Conservation (phyloP, 2,888 invertebrate species). For the Lasioglossum oenotherae region DNA sequence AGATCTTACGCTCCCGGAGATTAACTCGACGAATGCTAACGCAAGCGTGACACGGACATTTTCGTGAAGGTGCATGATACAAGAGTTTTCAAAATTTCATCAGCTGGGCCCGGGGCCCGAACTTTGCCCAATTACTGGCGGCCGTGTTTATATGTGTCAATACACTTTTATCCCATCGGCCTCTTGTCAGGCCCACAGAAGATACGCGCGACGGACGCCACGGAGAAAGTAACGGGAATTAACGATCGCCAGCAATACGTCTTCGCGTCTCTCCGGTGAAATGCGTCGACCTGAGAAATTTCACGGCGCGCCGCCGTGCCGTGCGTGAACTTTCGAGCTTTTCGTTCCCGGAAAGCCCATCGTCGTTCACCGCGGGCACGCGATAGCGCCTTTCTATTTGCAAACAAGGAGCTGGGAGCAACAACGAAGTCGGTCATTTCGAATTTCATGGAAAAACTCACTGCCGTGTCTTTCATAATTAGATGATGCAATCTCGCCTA, state of each 20-base stretch:
- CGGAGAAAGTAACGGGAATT: constrained; percentile 66
- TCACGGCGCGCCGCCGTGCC: constrained; percentile 22
- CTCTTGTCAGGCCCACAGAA: constrained; percentile 26
- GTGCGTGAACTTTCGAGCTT: constrained; percentile 13
- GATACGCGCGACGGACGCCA: constrained; percentile 35
- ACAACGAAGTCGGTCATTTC: neutral
- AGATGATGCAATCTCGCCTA: neutral
- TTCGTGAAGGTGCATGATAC: constrained; percentile 25
- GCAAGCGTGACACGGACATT: neutral
- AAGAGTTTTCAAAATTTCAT: constrained; percentile 43
- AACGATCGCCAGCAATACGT: neutral
- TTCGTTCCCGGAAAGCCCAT: constrained; percentile 11
- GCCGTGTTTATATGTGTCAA: neutral
- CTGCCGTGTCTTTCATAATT: neutral
- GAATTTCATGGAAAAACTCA: neutral
- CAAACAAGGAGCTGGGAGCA: neutral
- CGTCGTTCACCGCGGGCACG: neutral
- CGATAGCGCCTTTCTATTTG: constrained; percentile 21
- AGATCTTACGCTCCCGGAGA: no score
- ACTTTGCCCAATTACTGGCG: constrained; percentile 26
- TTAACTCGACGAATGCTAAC: neutral
- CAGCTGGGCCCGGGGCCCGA: neutral
- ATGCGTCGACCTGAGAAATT: constrained; percentile 43
- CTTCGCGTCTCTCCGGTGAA: constrained; percentile 30
- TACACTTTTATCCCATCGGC: constrained; percentile 8